phyloP scores from a whole-genome alignment of 1,140 invertebrate species.

The Mya arenaria region DNA sequence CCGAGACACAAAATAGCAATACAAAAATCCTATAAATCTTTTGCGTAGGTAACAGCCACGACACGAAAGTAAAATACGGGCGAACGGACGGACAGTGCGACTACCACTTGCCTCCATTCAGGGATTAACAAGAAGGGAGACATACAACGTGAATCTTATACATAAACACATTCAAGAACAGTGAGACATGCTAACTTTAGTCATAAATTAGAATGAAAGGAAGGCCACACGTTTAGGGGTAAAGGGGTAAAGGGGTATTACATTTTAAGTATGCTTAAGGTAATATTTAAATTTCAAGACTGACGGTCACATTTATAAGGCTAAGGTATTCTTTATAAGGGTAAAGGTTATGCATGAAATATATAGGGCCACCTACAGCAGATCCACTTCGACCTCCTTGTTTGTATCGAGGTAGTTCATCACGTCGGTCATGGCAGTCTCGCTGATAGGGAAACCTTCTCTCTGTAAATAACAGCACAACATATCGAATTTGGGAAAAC shows the following conservation, averaged over 20 bases:
- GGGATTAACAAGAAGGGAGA: too few relatives aligned
- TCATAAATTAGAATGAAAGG: background rate
- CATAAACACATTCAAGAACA: too few relatives aligned
- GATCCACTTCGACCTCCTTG: conserved; percentile 67
- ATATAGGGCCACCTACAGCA: conserved; percentile 62
- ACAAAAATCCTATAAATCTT: too few relatives aligned
- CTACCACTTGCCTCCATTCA: too few relatives aligned
- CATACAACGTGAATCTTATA: too few relatives aligned
- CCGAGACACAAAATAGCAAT: too few relatives aligned
- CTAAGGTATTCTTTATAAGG: background rate
- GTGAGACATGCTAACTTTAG: too few relatives aligned
- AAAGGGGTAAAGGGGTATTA: too few relatives aligned
- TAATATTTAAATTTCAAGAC: background rate
- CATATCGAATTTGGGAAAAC: background rate
- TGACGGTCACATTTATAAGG: background rate
- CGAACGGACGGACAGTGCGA: too few relatives aligned
- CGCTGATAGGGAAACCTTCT: conserved; percentile 69
- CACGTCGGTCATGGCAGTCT: conserved; percentile 65
- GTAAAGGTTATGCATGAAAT: background rate
- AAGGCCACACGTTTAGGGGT: background rate
- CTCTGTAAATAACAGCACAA: conserved; percentile 49
- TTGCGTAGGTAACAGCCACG: too few relatives aligned
- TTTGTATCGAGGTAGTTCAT: conserved; percentile 70
- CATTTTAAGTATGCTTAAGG: background rate
- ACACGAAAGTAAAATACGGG: too few relatives aligned